A percentile compares a stretch with the other conserved stretches of the same genome.
Conservation (phyloP, 2,797 vertebrate genomes). For the Liparis tanakae region DNA sequence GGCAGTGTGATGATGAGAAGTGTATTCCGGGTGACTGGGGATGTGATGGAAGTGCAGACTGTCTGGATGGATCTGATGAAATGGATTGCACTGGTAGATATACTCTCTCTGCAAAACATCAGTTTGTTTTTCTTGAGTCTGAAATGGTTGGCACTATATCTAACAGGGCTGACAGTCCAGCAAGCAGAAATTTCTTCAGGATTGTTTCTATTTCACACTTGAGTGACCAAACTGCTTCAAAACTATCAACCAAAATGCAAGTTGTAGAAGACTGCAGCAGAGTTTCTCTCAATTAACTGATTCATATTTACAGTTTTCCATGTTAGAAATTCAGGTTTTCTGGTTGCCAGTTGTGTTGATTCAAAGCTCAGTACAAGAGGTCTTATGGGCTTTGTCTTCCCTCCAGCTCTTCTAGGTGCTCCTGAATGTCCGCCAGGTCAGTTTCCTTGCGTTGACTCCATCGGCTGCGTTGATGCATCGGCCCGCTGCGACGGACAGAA, state of each 20-base stretch:
- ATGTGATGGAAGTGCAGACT: slow-evolving; percentile 89
- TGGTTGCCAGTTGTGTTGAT: not conserved
- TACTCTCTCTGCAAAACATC: not conserved
- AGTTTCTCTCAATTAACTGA: not conserved
- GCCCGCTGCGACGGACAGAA: slow-evolving; percentile 81
- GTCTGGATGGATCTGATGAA: slow-evolving; percentile 92
- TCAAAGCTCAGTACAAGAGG: not conserved
- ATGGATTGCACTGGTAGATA: slow-evolving; percentile 80
- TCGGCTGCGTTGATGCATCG: slow-evolving; percentile 78
- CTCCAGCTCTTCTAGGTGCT: slow-evolving; percentile 14
- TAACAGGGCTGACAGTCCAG: not conserved
- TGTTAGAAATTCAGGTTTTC: not conserved
- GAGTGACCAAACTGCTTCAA: not conserved
- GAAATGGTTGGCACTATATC: not conserved
- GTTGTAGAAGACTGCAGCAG: no score
- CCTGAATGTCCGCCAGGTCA: slow-evolving; percentile 79
- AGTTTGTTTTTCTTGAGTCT: not conserved
- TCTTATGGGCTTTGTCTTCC: not conserved
- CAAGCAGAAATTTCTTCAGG: not conserved
- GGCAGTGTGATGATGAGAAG: slow-evolving; percentile 89
- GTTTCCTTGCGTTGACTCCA: slow-evolving; percentile 81
- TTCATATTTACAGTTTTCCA: not conserved
- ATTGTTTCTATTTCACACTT: not conserved
- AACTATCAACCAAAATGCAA: not conserved
- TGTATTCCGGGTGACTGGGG: slow-evolving; percentile 85